phyloP scores from a whole-genome alignment of 2,888 invertebrate species.

The Bellardia pandia region DNA sequence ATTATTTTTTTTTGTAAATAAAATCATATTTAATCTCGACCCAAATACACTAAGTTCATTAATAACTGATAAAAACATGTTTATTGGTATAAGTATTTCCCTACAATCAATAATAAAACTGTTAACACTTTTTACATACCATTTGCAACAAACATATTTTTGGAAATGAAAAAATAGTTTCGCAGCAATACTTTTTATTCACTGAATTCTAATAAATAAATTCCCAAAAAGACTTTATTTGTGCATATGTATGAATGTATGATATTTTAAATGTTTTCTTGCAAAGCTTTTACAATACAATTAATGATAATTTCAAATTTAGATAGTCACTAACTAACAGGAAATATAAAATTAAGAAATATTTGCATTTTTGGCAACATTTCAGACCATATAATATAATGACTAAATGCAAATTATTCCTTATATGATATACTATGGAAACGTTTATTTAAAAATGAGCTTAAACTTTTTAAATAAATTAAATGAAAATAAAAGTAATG shows the following conservation, averaged over 20 bases:
- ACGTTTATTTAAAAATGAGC: not conserved
- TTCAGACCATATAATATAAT: not conserved
- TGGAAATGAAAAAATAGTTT: too few relatives aligned
- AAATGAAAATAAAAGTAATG: too few relatives aligned
- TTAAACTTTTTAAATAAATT: not conserved
- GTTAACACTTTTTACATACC: too few relatives aligned
- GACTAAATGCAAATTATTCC: too few relatives aligned
- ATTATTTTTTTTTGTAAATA: not conserved
- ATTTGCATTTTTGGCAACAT: not conserved
- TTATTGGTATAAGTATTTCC: not conserved
- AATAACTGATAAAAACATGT: constrained; percentile 17
- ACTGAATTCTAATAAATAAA: too few relatives aligned
- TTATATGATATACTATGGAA: not conserved
- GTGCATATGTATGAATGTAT: not conserved
- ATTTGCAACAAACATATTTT: too few relatives aligned
- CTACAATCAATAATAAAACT: not conserved
- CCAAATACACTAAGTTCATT: constrained; percentile 38
- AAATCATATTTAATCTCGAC: constrained; percentile 8
- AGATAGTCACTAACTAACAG: constrained; percentile 19
- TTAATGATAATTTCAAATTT: not conserved
- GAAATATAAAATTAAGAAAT: constrained; percentile 10
- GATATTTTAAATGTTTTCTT: not conserved
- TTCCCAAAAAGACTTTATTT: too few relatives aligned
- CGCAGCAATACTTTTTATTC: too few relatives aligned
- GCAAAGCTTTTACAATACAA: not conserved